Base-by-base conservation (phyloP, 2,888 invertebrate genomes). In the Steinernema hermaphroditum region DNA sequence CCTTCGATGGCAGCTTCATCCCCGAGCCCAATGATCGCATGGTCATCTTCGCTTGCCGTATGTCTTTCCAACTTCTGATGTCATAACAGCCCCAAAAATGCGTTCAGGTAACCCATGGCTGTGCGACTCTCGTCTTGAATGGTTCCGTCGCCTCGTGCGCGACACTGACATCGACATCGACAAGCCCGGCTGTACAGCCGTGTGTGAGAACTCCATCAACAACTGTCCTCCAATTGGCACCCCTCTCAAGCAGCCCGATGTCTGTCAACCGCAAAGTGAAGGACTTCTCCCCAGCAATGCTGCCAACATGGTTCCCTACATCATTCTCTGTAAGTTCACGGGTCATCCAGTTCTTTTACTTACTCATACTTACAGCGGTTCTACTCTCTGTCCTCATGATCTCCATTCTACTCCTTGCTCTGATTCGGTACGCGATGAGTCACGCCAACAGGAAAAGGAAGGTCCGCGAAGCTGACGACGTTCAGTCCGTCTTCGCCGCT, bases 81-180 rank as follows among this genome's bases (percentile, higher is more conserved):
- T 43, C 43, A 8, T 43, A 43, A 43, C 43, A 27, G 16, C 9
- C 32, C 32, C 24, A 24, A 50, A 50, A 12, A 50, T 22, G 0
- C 29, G n/a, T 82, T 50, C 76, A 85, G 86, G 78, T 27, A 86
- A 86, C 72, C 86, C 86, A 14, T 86, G 86, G 86, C 76, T 82
- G 75, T 86, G 86, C 75, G 85, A 86, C 78, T 80, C 76, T 49
- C 74, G 79, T 9, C 76, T 86, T 41, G 81, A 80, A 70, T 86
- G 86, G 86, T 85, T 86, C 80, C 82, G 86, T 4, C 80, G 81
- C n/a, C 76, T 86, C 73, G 75, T 86, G 70, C 77, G 85, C 37
- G 81, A 80, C 32, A 84, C 80, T 0, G 82, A 82, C 70, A 82
- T 84, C 46, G 80, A 81, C 69, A 82, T 84, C 73, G 80, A 81